Base-by-base conservation (phyloP, 2,888 invertebrate species). In the Lutraria lutraria region DNA sequence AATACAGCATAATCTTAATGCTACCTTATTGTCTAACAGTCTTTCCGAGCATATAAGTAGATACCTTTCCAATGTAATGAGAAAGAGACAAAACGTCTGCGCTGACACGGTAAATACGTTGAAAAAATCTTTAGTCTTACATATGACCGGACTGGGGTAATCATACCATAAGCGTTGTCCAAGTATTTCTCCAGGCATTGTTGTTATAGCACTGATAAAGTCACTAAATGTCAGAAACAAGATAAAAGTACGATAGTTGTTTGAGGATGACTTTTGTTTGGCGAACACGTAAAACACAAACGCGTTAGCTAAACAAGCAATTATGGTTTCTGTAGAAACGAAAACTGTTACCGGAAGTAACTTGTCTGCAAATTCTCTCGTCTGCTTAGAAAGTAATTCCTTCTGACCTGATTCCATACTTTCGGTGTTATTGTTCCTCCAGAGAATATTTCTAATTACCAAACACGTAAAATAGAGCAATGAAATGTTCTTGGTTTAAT, bases 111-210 rank as follows among this genome's bases (percentile, higher is more conserved):
- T 72, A 25, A 72, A 72, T 15, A 72, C 25, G 31, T 72, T 72
- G 31, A 72, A 72, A 29, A 72, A 72, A 15, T 25, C 72, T 72
- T 72, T 72, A 72, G 72, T 72, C 29, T 72, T 72, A 31, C 72
- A 72, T 15, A 72, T 72, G 1, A 25, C n/a, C 25, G 6, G 3
- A 29, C 25, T 29, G 6, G 25, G 72, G 29, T 72, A 72, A 0
- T 25, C 10, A 16, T 72, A 72, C 72, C 72, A 72, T 10, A 29
- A 72, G 0, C 72, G 72, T 25, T 72, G 72, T 3, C 29, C 31
- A 25, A 72, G n/a, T 8, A 72, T 29, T 72, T 72, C 72, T 31
- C 72, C 72, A 6, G 72, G 72, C 72, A 72, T 72, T 15, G 72
- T 72, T 8, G 72, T 72, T 13, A 72, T 13, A 15, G 72, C 25